These are phyloP conservation scores for Dendroctonus valens DNA, from an alignment of 1,140 invertebrate species.

Conservation along the genomic window DNA sequence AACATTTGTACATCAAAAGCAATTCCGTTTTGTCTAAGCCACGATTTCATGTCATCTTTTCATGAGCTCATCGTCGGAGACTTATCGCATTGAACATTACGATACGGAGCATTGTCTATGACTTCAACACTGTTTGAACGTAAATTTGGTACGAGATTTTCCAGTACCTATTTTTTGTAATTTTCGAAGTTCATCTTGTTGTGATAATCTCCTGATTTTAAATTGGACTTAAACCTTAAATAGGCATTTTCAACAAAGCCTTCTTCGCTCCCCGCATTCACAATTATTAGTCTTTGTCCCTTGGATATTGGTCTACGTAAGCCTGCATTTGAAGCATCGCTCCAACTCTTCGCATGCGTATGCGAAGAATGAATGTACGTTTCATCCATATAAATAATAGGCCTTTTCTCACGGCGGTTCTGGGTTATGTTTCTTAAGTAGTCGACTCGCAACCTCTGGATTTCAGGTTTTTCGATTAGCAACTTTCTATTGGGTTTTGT, in stretches of 20 bases:
- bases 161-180: conserved; percentile 38
- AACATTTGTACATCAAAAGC: no score
- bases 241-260: conserved; percentile 39
- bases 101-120: no score
- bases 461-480: conserved; percentile 3
- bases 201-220: conserved; percentile 37
- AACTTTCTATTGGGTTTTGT: conserved; percentile 4
- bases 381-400: conserved; percentile 2
- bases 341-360: not conserved
- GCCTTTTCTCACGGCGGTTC: not conserved
- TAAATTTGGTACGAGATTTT: conserved; percentile 36
- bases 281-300: conserved; percentile 38
- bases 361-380: not conserved
- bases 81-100: no score
- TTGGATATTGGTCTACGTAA: conserved; percentile 5
- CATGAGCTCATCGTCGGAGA: no score
- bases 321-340: not conserved
- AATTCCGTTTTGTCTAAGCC: no score
- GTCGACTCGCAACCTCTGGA: not conserved
- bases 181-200: conserved; percentile 40
- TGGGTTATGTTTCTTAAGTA: not conserved
- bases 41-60: no score
- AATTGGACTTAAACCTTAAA: conserved; percentile 37
- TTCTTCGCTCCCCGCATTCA: conserved; percentile 36
- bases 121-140: conserved; percentile 23